Percentiles rank a stretch among this genome's conserved stretches.
Evolutionary conservation across 2,797 vertebrate genomes (phyloP).

Genomic region (Anomalospiza imberbis): DNA sequence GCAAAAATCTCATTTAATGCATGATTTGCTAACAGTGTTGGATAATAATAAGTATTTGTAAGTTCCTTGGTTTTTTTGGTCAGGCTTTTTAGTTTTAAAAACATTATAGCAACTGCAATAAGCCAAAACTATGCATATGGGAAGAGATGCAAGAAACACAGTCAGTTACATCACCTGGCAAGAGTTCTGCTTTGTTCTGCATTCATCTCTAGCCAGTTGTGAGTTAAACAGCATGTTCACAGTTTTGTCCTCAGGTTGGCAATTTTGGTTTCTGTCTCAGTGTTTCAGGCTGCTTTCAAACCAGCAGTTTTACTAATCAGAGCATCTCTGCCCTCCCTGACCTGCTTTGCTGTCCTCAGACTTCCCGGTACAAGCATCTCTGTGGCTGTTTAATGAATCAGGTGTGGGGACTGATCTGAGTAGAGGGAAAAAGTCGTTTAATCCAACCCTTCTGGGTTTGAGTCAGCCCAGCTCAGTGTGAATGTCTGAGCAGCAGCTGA

Average conservation of each 20-base stretch:
- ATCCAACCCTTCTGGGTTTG: neutral
- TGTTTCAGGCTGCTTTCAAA: neutral
- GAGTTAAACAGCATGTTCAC: neutral
- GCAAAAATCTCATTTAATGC: neutral
- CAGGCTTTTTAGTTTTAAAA: neutral
- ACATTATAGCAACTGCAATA: neutral
- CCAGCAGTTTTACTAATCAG: neutral
- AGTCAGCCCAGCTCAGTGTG: neutral
- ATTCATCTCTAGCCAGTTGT: neutral
- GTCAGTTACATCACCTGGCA: constrained; percentile 27
- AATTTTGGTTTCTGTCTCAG: neutral
- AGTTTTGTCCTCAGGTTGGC: neutral
- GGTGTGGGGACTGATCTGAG: neutral
- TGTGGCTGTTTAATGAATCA: neutral
- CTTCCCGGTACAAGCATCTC: neutral
- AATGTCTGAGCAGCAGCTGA: neutral
- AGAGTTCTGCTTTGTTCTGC: neutral
- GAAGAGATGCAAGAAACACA: neutral
- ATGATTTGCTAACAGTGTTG: neutral
- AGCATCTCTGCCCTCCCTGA: neutral
- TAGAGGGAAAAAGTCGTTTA: neutral
- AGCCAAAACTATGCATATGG: neutral
- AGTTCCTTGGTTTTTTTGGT: neutral
- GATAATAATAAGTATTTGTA: neutral
- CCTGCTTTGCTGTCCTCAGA: neutral